These are phyloP conservation scores for Chroicocephalus ridibundus DNA, from an alignment of 2,113 vertebrate species.

Conservation along the genomic window DNA sequence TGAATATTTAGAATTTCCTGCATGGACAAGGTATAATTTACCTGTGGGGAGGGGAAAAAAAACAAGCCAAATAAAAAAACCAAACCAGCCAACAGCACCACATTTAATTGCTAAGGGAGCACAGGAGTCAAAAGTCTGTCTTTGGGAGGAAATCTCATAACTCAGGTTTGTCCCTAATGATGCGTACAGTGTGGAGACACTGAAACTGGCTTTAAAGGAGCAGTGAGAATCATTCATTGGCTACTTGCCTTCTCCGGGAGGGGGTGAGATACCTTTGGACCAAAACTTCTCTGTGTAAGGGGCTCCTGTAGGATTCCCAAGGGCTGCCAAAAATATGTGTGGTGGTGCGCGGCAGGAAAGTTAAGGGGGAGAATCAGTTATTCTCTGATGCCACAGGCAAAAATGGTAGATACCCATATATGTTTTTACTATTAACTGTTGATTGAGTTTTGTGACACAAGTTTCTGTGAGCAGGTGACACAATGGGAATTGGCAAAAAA, in stretches of 20 bases:
- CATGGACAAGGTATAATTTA: neutral
- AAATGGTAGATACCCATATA: accelerated
- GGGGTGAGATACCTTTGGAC: neutral
- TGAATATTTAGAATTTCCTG: neutral
- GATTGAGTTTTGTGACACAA: neutral
- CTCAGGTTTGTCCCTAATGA: neutral
- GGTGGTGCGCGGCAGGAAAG: neutral
- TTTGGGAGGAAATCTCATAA: neutral
- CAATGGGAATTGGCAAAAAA: neutral
- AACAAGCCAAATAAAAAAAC: neutral
- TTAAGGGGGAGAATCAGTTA: neutral
- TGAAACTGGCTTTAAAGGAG: neutral
- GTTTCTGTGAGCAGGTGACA: neutral
- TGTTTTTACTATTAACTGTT: neutral
- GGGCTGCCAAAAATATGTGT: neutral
- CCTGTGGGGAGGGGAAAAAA: neutral
- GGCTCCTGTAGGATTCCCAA: neutral
- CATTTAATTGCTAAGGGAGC: neutral
- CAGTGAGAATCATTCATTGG: neutral
- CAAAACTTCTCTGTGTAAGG: neutral
- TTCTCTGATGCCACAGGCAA: neutral
- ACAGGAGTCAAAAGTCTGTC: neutral
- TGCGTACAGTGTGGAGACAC: accelerated
- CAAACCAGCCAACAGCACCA: neutral
- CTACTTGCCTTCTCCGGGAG: neutral